Evolutionary conservation across 2,113 vertebrate species (phyloP).

Genomic region (Phocoena phocoena): DNA sequence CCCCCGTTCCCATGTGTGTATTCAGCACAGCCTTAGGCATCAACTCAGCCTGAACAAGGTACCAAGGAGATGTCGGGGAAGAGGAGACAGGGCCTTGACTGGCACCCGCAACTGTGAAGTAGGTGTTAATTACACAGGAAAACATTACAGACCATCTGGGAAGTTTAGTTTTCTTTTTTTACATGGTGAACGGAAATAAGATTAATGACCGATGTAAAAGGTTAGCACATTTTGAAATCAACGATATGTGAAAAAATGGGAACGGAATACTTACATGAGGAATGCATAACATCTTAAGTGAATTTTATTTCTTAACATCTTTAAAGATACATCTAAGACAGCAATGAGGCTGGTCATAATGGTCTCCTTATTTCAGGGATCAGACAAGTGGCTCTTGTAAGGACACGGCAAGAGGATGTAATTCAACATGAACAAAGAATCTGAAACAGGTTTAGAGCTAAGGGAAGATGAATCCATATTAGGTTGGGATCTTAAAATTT

Average conservation of each 20-base stretch:
- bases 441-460: background rate
- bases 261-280: background rate
- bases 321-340: conserved; percentile 56
- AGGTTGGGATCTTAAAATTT: background rate
- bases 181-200: conserved; percentile 75
- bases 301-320: conserved; percentile 36
- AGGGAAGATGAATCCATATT: background rate
- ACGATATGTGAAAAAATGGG: conserved; percentile 7
- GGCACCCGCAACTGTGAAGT: conserved; percentile 82
- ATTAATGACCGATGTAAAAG: conserved; percentile 72
- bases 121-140: conserved; percentile 87
- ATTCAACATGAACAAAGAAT: conserved; percentile 23
- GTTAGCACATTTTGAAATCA: conserved; percentile 56
- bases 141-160: conserved; percentile 76
- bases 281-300: background rate
- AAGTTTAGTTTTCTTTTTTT: conserved; percentile 78
- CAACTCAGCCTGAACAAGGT: conserved; percentile 79
- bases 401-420: background rate
- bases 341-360: background rate
- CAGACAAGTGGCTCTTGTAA: conserved; percentile 52
- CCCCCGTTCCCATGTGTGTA: conserved; percentile 73
- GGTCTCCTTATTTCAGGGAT: conserved; percentile 45
- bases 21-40: conserved; percentile 72
- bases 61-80: conserved; percentile 81
- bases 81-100: conserved; percentile 77